phyloP scores from a whole-genome alignment of 2,888 invertebrate species.

The Zootermopsis nevadensis region DNA sequence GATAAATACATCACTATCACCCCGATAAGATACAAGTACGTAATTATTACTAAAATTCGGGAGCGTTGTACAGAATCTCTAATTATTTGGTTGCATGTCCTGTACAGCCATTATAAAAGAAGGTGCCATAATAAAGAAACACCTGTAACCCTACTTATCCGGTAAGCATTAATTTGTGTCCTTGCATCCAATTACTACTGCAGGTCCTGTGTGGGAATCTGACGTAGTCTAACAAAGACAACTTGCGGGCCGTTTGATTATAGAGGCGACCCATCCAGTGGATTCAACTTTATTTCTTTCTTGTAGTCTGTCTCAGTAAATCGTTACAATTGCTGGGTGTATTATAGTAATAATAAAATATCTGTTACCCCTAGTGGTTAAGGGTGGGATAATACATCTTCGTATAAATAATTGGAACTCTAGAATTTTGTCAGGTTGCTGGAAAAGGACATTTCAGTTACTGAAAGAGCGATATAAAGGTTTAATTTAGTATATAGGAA shows the following conservation, averaged over 20 bases:
- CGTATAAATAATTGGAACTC: slow-evolving; percentile 17
- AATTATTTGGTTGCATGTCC: too few relatives aligned
- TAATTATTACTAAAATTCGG: too few relatives aligned
- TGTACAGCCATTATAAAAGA: too few relatives aligned
- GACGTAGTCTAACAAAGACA: neutral
- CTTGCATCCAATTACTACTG: slow-evolving; percentile 33
- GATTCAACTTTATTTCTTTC: neutral
- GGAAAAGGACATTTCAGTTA: neutral
- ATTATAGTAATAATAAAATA: slow-evolving; percentile 30
- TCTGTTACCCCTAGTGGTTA: slow-evolving; percentile 34
- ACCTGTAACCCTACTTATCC: slow-evolving; percentile 12
- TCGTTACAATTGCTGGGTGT: slow-evolving; percentile 9
- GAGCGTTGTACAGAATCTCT: too few relatives aligned
- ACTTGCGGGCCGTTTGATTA: slow-evolving; percentile 20
- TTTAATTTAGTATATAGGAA: neutral
- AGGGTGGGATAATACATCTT: neutral
- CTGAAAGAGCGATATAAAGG: neutral
- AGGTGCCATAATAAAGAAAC: neutral
- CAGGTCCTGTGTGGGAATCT: slow-evolving; percentile 14
- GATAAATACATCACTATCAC: too few relatives aligned
- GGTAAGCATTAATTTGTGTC: slow-evolving; percentile 28
- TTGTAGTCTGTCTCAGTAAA: slow-evolving; percentile 14
- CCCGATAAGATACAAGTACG: too few relatives aligned
- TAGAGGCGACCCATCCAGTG: neutral
- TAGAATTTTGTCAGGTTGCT: neutral